Evolutionary conservation across 2,113 vertebrate genomes (phyloP).

Genomic region (Rhea pennata): DNA sequence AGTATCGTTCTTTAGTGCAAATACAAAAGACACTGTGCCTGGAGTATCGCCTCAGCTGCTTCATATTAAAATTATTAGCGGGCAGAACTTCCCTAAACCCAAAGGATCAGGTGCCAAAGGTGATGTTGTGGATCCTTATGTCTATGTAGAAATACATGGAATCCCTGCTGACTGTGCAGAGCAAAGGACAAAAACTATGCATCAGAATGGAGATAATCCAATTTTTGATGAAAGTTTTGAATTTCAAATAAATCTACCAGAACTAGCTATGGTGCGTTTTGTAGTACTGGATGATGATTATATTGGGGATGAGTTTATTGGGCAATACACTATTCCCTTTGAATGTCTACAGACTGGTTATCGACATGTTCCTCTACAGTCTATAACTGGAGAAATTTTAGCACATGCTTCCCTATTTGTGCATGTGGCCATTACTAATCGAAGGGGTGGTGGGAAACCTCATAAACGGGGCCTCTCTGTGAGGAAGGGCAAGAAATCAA

Average conservation of each 20-base stretch:
- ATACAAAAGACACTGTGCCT: slow-evolving; percentile 96
- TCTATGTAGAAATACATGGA: slow-evolving; percentile 97
- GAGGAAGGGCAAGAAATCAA: slow-evolving; percentile 90
- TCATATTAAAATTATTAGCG: slow-evolving; percentile 97
- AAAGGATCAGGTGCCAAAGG: slow-evolving; percentile 98
- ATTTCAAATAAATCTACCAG: slow-evolving; percentile 97
- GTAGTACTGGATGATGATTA: slow-evolving; percentile 97
- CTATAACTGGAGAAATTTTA: slow-evolving; percentile 90
- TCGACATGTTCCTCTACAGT: slow-evolving; percentile 93
- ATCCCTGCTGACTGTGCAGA: slow-evolving; percentile 97
- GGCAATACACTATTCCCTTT: slow-evolving; percentile 96
- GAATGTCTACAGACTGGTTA: slow-evolving; percentile 98
- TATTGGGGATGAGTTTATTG: slow-evolving; percentile 97
- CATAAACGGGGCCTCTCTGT: slow-evolving; percentile 97
- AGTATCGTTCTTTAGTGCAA: slow-evolving; percentile 96
- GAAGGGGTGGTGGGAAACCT: slow-evolving; percentile 95
- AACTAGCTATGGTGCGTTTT: slow-evolving; percentile 96
- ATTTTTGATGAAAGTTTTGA: slow-evolving; percentile 99
- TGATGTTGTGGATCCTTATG: slow-evolving; percentile 95
- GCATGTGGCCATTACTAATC: slow-evolving; percentile 97
- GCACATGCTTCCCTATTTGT: slow-evolving; percentile 93
- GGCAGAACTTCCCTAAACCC: slow-evolving; percentile 97
- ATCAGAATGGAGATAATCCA: slow-evolving; percentile 95
- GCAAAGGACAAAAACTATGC: slow-evolving; percentile 94
- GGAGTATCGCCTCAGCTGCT: slow-evolving; percentile 97